phyloP scores from a whole-genome alignment of 2,888 invertebrate genomes.

The Drosophila sordidapex region DNA sequence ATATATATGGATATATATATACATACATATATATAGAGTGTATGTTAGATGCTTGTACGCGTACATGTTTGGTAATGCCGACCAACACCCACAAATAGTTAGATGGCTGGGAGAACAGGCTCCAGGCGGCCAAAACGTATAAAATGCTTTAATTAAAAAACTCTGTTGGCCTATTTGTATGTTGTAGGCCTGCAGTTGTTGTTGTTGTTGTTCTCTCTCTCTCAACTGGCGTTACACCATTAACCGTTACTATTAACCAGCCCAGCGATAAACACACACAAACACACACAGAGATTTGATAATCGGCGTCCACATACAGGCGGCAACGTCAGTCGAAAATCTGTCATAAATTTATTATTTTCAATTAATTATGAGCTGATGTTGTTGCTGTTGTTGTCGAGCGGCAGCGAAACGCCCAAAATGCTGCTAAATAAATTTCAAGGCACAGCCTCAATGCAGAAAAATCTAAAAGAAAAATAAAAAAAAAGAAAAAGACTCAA shows the following conservation, averaged over 20 bases:
- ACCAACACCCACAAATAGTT: slow-evolving; percentile 61
- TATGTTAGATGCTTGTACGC: slow-evolving; percentile 21
- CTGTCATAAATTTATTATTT: slow-evolving; percentile 81
- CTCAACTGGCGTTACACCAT: slow-evolving; percentile 65
- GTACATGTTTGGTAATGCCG: slow-evolving; percentile 39
- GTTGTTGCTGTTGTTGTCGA: slow-evolving; percentile 45
- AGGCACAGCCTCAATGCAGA: slow-evolving; percentile 24
- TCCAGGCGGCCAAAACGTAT: slow-evolving; percentile 24
- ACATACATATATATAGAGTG: background rate
- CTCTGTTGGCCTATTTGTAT: slow-evolving; percentile 72
- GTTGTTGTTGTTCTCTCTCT: slow-evolving; percentile 11
- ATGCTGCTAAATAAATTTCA: slow-evolving; percentile 72
- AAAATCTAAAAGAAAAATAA: background rate
- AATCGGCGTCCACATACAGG: slow-evolving; percentile 40
- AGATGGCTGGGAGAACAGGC: slow-evolving; percentile 40
- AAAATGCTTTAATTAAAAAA: slow-evolving; percentile 80
- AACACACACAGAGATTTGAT: slow-evolving; percentile 13
- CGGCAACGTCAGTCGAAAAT: slow-evolving; percentile 61
- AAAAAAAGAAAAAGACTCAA: slow-evolving; percentile 9
- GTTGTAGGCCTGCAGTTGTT: slow-evolving; percentile 20
- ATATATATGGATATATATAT: slow-evolving; percentile 5
- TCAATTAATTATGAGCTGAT: slow-evolving; percentile 70
- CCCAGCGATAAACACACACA: slow-evolving; percentile 33
- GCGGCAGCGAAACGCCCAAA: slow-evolving; percentile 65
- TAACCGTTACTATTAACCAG: slow-evolving; percentile 73